phyloP scores from a whole-genome alignment of 2,888 invertebrate species.

The Torymus auratus region DNA sequence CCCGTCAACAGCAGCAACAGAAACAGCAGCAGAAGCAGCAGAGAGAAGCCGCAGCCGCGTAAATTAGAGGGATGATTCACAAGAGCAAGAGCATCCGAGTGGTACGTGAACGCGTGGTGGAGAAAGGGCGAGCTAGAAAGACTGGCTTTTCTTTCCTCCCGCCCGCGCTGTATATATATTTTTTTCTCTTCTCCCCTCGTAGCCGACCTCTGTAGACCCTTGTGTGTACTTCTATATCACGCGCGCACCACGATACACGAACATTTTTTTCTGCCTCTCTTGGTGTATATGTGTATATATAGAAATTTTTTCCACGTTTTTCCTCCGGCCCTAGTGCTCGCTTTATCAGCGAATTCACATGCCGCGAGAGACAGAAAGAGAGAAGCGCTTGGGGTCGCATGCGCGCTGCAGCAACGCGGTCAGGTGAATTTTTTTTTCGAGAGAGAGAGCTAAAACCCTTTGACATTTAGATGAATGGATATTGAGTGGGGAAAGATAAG shows the following conservation, averaged over 20 bases:
- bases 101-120: slow-evolving; percentile 65
- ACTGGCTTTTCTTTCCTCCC: neutral
- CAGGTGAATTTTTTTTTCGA: too few species aligned
- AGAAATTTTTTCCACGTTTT: slow-evolving; percentile 9
- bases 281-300: neutral
- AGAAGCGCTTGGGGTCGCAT: neutral
- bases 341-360: slow-evolving; percentile 30
- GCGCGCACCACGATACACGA: neutral
- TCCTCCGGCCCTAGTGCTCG: neutral
- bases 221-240: too few species aligned
- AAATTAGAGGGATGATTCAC: slow-evolving; percentile 71
- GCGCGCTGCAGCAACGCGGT: too few species aligned
- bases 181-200: neutral
- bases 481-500: too few species aligned
- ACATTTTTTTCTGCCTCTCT: neutral
- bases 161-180: neutral
- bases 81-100: slow-evolving; percentile 73
- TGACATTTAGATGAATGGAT: too few species aligned
- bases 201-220: too few species aligned
- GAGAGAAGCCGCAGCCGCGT: slow-evolving; percentile 26
- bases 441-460: too few species aligned
- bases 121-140: neutral
- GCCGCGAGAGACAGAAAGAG: neutral
- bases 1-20: too few species aligned
- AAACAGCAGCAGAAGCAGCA: neutral